Evolutionary conservation across 2,797 vertebrate species (phyloP), one percentile per base, ranked within the genome.

Genomic region (Chiropotes sagulatus): DNA sequence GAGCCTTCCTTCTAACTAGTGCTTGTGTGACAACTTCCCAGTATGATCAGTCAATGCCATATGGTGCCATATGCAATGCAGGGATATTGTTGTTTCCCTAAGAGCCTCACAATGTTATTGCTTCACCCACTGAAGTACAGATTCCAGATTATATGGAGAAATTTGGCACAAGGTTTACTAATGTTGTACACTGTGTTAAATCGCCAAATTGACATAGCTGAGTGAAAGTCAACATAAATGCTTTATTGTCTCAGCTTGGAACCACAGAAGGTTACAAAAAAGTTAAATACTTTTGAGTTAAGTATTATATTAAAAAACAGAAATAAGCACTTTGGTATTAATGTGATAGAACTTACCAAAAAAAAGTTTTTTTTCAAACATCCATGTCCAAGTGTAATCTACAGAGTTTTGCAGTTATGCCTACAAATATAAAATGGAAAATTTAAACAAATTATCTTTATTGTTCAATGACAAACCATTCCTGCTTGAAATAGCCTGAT

Each of bases 161-260:
- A 67, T 28, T 39, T 90, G 26, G n/a, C 41, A 50, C n/a, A 75
- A 58, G 12, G 75, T 75, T 5, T 39, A 54, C 33, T 57, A 81
- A 73, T 46, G 85, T 10, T 46, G 26, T 82, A 67, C 17, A 30
- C 72, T 2, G 44, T 7, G n/a, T 75, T 87, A 87, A 76, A 75
- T 79, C 28, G 48, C 4, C 4, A 73, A 30, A 36, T 54, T 54
- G 15, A 54, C 7, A 22, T 3, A 61, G 54, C 12, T 57, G n/a
- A 72, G 28, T 76, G 76, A 33, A 95, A 94, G 28, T 92, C 33
- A 95, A 91, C 30, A 73, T 30, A 88, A 89, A 95, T 81, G 64
- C 26, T 70, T 83, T 84, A 75, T 41, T 82, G 64, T 84, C 36
- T 70, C 83, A 48, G 6, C 13, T 72, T 92, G 50, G 48, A 91